Percentiles rank a stretch among this genome's conserved stretches.
Conservation (phyloP, 2,113 vertebrate genomes). For the Bujurquina vittata region DNA sequence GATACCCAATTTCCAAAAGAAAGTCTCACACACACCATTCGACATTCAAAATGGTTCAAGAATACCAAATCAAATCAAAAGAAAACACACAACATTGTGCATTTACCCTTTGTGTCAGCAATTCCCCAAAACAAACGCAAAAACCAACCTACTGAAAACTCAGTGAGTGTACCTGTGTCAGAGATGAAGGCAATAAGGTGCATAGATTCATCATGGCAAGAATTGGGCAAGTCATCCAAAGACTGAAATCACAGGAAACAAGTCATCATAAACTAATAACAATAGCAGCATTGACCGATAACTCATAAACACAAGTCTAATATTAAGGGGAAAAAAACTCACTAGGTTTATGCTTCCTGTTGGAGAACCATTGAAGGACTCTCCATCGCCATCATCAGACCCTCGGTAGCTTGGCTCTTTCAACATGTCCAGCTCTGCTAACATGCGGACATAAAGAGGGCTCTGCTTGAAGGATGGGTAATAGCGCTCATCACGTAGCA, state of each 20-base stretch:
- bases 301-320: neutral
- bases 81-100: neutral
- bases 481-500: constrained; percentile 94
- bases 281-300: neutral
- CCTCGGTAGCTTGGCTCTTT: constrained; percentile 98
- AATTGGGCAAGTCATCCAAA: constrained; percentile 93
- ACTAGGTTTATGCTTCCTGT: constrained; percentile 97
- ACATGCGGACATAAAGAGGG: constrained; percentile 94
- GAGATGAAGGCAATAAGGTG: constrained; percentile 96
- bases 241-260: constrained; percentile 80
- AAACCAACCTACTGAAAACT: too few relatives aligned
- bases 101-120: neutral
- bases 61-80: neutral
- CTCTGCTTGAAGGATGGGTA: constrained; percentile 97
- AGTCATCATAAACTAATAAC: neutral
- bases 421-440: constrained; percentile 97
- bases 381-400: constrained; percentile 95
- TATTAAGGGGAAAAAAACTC: constrained; percentile 54
- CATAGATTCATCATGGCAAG: constrained; percentile 88
- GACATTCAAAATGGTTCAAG: neutral
- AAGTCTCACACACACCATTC: neutral
- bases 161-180: constrained; percentile 87
- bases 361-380: constrained; percentile 98
- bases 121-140: too few relatives aligned
- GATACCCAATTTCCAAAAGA: neutral